phyloP scores from a whole-genome alignment of 2,797 vertebrate species.

The Vespertilio murinus region DNA sequence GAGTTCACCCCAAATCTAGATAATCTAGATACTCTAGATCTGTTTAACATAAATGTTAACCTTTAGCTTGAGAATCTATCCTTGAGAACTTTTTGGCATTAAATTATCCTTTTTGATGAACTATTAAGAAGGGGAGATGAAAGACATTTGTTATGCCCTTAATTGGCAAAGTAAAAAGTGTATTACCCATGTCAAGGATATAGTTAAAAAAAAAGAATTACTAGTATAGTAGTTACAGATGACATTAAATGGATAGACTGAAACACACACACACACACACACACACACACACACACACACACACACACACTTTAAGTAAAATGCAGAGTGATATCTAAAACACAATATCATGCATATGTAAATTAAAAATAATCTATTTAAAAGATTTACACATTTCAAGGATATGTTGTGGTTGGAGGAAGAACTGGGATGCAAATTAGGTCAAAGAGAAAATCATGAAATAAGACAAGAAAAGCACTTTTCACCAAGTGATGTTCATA shows the following conservation, averaged over 20 bases:
- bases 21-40: background rate
- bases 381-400: background rate
- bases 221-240: background rate
- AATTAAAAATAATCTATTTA: background rate
- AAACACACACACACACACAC: background rate
- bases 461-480: background rate
- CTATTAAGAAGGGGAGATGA: background rate
- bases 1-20: background rate
- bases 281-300: too few species aligned
- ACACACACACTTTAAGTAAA: background rate
- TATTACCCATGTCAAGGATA: slow-evolving; percentile 21
- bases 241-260: background rate
- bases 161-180: slow-evolving; percentile 39
- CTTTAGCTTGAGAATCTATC: background rate
- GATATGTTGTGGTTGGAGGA: background rate
- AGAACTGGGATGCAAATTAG: background rate
- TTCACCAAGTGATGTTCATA: background rate
- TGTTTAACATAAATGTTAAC: background rate
- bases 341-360: background rate
- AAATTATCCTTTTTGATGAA: slow-evolving; percentile 24
- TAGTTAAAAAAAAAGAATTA: slow-evolving; percentile 37
- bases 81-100: background rate
- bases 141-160: slow-evolving; percentile 3
- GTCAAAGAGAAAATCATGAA: background rate
- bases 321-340: background rate